Evolutionary conservation across 2,113 vertebrate species (phyloP), one percentile per base, ranked within the genome.

Genomic region (Lepisosteus oculatus): DNA sequence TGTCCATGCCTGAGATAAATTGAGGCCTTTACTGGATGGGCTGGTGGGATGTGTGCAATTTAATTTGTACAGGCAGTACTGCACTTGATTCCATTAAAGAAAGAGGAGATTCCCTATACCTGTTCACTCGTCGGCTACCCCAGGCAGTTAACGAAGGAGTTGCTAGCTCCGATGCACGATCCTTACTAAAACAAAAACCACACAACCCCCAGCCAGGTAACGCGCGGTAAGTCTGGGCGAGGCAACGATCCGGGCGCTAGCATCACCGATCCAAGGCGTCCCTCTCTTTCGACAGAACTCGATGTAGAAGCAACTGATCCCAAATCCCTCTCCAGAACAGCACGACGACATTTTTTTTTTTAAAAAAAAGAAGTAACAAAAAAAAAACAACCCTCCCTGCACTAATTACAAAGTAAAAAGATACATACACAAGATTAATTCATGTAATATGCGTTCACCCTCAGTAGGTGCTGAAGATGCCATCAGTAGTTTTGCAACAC

Each of bases 401-500:
- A 70, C 72, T 72, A 44, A 13, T 72, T 63, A 65, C 68, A 65
- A 66, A 75, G 56, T 67, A 43, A 69, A 75, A 92, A 85, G 87
- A 77, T 89, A 89, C 85, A 89, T 90, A 89, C 87, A 90, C 87
- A 89, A 88, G 83, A 89, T 87, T 90, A 93, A 92, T 90, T 90
- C 85, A 92, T 90, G 88, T 87, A 90, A 89, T 86, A 90, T 77
- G 86, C 90, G 89, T 87, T 87, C 86, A 90, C 88, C 90, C 91
- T 88, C 89, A 88, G 86, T 88, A 88, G 85, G 84, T 87, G 84
- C 92, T 90, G 87, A 89, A 89, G 86, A 90, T 88, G 90, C 84
- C 86, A 79, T 90, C 86, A 92, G 87, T 87, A 92, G 89, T 88
- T 87, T 89, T 92, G 90, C 88, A 91, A 93, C 90, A 91, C 78